Evolutionary conservation across 2,888 invertebrate species (phyloP), one percentile per base, ranked within the genome.

Genomic region (Neelides folsomi): DNA sequence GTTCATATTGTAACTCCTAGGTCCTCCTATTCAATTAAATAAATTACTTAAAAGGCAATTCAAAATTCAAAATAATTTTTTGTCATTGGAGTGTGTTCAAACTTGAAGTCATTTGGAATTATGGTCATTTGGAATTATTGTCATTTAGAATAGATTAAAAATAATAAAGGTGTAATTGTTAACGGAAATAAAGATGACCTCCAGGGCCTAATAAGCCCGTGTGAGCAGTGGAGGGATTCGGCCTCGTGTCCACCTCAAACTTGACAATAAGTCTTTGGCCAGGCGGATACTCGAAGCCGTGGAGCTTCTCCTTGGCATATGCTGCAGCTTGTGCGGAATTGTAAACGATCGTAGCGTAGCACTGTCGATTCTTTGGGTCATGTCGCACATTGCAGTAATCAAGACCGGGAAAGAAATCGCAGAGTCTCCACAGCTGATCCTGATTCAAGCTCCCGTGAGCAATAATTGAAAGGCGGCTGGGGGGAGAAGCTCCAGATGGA

Each of bases 201-300:
- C 27, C 27, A 27, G 27, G 27, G 27, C 27, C 27, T 27, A 27
- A 27, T 27, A 27, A 27, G 27, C 27, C 27, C 27, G 27, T 27
- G 27, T 27, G 27, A 27, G 27, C 27, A 27, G 27, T 27, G 27
- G 27, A 27, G 27, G 27, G 27, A 27, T 27, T 27, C 4, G 27
- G 27, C 27, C 27, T 58, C 13, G 52, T 48, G 13, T 53, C 54
- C 16, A 58, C 53, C 49, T 81, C 79, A 10, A 81, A 80, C 66
- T 79, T 80, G 1, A 86, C 83, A 66, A 83, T 83, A 59, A 92
- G 75, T 55, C 82, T 77, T 66, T 82, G 80, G 15, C 90, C 90
- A 18, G 86, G 84, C 0, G 93, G 92, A 72, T 90, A 93, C 70
- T 93, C 92, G 70, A 93, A 84, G 3, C 86, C 84, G 69, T 92